phyloP scores from a whole-genome alignment of 1,140 invertebrate species.

The Myzus persicae region DNA sequence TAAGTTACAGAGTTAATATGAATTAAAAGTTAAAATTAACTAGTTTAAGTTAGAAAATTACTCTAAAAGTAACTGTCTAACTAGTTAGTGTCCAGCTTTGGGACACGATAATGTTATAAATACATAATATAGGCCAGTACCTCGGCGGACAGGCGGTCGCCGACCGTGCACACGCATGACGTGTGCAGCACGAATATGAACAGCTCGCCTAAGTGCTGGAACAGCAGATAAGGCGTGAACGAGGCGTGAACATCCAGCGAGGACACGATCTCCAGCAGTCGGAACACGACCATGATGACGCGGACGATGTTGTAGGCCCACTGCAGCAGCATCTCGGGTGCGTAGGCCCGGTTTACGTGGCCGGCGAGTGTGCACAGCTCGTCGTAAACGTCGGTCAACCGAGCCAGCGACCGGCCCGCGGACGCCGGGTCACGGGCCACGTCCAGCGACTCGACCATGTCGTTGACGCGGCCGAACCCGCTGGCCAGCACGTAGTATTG shows the following conservation, averaged over 20 bases:
- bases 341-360: background rate
- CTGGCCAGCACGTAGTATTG: conserved; percentile 28
- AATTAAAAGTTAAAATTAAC: no score
- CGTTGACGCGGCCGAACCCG: background rate
- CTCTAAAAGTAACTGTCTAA: no score
- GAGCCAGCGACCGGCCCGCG: background rate
- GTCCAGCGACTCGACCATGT: background rate
- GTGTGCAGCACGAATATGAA: conserved; percentile 26
- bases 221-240: background rate
- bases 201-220: background rate
- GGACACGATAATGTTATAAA: no score
- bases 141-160: background rate
- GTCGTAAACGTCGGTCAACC: background rate
- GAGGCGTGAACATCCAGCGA: background rate
- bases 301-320: conserved; percentile 45
- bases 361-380: background rate
- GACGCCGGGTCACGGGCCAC: background rate
- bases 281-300: conserved; percentile 34
- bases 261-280: background rate
- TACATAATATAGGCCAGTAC: no score
- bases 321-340: conserved; percentile 24
- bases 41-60: no score
- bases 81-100: no score
- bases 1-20: no score
- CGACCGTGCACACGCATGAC: background rate